phyloP scores from a whole-genome alignment of 2,113 vertebrate species.

The Ceuthmochares aereus region DNA sequence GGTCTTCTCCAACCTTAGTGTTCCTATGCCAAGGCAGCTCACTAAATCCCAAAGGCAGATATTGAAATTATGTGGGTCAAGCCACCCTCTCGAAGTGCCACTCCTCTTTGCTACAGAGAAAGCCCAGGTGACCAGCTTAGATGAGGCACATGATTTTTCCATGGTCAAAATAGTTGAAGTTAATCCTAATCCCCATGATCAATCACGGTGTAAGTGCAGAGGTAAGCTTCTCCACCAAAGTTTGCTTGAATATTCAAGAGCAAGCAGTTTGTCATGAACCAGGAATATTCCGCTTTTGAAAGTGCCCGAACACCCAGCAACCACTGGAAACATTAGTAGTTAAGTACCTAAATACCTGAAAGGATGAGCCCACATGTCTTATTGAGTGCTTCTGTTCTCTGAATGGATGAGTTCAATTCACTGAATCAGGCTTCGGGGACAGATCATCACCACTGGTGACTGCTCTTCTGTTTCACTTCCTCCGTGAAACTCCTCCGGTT shows the following conservation, averaged over 20 bases:
- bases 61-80: background rate
- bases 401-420: constrained; percentile 63
- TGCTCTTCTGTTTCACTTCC: constrained; percentile 58
- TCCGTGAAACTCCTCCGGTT: background rate
- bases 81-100: background rate
- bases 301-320: constrained; percentile 23
- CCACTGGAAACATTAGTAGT: constrained; percentile 37
- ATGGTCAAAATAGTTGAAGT: background rate
- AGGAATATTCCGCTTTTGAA: background rate
- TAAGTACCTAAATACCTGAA: constrained; percentile 61
- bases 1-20: too few species aligned
- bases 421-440: constrained; percentile 54
- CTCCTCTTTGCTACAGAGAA: background rate
- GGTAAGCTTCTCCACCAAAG: constrained; percentile 25
- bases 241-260: constrained; percentile 30
- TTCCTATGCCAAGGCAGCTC: background rate
- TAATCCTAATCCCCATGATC: constrained; percentile 26
- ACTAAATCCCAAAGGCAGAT: background rate
- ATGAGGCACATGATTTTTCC: background rate
- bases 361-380: constrained; percentile 22
- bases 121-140: background rate
- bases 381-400: constrained; percentile 53
- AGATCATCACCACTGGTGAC: constrained; percentile 62
- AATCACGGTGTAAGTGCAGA: constrained; percentile 37
- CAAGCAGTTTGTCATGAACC: constrained; percentile 1